Conservation (phyloP, 2,113 vertebrate genomes). For the Labeo rohita region DNA sequence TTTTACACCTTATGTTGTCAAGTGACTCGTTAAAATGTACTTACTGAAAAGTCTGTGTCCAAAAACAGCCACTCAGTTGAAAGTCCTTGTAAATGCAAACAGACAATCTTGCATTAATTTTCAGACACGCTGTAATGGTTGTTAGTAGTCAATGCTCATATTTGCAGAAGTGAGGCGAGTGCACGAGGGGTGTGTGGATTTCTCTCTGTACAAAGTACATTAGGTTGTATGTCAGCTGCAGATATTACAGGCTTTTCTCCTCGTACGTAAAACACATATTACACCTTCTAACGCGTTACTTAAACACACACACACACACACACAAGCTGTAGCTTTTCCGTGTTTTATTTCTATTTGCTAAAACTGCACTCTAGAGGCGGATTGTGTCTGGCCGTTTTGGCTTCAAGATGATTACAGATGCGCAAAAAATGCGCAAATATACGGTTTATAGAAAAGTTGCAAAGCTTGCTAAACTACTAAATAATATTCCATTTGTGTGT, state of each 20-base stretch:
- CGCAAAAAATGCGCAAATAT: slow-evolving; percentile 2
- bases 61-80: background rate
- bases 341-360: background rate
- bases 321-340: background rate
- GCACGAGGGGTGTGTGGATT: background rate
- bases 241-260: background rate
- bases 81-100: background rate
- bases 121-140: background rate
- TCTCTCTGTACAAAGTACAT: slow-evolving; percentile 4
- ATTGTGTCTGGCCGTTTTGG: background rate
- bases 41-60: background rate
- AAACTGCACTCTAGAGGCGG: background rate
- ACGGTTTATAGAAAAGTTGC: background rate
- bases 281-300: background rate
- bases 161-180: background rate
- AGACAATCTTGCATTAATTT: background rate
- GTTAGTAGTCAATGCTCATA: background rate
- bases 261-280: background rate
- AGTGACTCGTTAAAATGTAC: background rate
- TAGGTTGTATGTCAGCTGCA: background rate
- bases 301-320: background rate
- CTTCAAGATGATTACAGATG: background rate
- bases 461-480: no score
- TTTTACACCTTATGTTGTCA: background rate
- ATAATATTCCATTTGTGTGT: no score